Evolutionary conservation across 2,797 vertebrate genomes (phyloP), one percentile per base, ranked within the genome.

Genomic region (Serranus cabrilla): DNA sequence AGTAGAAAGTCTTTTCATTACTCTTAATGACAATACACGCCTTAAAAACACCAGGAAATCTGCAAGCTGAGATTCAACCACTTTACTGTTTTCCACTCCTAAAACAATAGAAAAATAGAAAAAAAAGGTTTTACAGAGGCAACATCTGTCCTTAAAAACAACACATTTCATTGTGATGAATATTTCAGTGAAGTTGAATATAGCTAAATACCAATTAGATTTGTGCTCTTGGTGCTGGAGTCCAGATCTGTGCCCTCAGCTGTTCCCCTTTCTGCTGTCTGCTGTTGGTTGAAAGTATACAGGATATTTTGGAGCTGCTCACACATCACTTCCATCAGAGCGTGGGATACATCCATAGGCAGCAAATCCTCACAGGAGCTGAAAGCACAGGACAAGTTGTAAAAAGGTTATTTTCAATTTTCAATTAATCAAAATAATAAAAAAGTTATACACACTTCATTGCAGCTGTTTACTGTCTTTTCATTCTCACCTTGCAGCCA

Each of bases 291-390:
- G 66, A 94, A 92, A 21, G 88, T 90, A 64, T 84, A 77, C 60
- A 96, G 84, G 46, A 96, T 82, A 45, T 88, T 92, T 77, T 95
- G 94, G 52, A 96, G 92, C 80, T 96, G 95, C 73, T 95, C 91
- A 58, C 93, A 95, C 95, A 96, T 95, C 64, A 96, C 95, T 42
- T 96, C 95, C 95, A 96, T 95, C 16, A 96, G 82, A 23, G 94
- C 92, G 51, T 93, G 83, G 25, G 95, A 94, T 20, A 96, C 91
- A 5, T 96, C 95, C 25, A 93, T 25, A 1, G 95, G 94, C 56
- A 96, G 87, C 42, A 84, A 76, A 25, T 94, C 93, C 76, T 96
- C 96, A 87, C 92, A 96, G 37, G 93, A 94, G 85, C 96, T 96
- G 73, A 37, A 42, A 67, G 52, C 20, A 75, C 11, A 83, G 12